Evolutionary conservation across 2,113 vertebrate genomes (phyloP), one percentile per base, ranked within the genome.

Genomic region (Callionymus lyra): DNA sequence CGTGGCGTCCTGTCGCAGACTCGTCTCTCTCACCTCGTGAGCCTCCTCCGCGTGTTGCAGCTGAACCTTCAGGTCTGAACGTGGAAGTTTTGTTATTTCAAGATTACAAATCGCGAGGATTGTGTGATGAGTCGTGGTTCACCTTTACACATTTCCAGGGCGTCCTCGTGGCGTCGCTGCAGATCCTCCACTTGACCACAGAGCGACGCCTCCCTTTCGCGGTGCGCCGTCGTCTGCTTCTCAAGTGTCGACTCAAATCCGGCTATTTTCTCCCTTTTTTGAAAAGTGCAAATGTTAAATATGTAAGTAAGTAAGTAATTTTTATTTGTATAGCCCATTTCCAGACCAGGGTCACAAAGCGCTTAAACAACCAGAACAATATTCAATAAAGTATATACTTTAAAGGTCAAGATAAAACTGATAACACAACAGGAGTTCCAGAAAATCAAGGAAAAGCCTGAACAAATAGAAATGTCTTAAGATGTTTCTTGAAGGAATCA

Each of bases 51-150:
- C 54, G 10, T 67, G 62, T 44, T 65, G 53, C 9, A 84, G 65
- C 58, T 80, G 71, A 41, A 56, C 47, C 50, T 71, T 72, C 17
- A 85, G 32, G 13, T 80, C 85, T 87, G 48, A 27, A 19, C 4
- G 4, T 17, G n/a, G n/a, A n/a, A n/a, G n/a, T n/a, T n/a, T n/a
- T n/a, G n/a, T n/a, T n/a, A n/a, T n/a, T n/a, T n/a, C n/a, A n/a
- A n/a, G n/a, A n/a, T n/a, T n/a, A n/a, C n/a, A n/a, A n/a, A n/a
- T n/a, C n/a, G n/a, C 33, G 6, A n/a, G 14, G 8, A 31, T 2
- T 1, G 8, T 18, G 31, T 42, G 2, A 18, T 16, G 36, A 2
- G n/a, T n/a, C n/a, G n/a, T n/a, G 21, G 17, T 13, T 2, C 44
- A 86, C 84, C 70, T 38, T 70, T 62, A 50, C 62, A 77, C 52